Conservation (phyloP, 2,888 invertebrate genomes). For the Lamellibrachia columna region DNA sequence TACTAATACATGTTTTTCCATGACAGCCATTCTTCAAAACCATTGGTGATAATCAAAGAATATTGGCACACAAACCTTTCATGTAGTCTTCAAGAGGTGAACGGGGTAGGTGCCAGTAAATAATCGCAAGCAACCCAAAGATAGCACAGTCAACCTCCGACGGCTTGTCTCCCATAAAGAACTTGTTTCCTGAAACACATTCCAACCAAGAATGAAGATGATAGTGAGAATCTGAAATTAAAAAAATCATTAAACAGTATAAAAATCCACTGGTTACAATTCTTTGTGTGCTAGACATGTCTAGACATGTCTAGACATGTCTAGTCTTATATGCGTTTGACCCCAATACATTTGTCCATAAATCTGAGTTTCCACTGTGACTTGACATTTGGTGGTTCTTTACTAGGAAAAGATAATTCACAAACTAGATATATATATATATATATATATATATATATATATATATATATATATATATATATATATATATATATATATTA, state of each 20-base stretch:
- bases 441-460: too few relatives aligned
- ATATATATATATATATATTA: too few relatives aligned
- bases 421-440: neutral
- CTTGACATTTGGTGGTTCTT: too few relatives aligned
- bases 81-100: conserved; percentile 30
- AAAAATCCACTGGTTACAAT: neutral
- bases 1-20: too few relatives aligned
- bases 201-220: neutral
- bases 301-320: too few relatives aligned
- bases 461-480: too few relatives aligned
- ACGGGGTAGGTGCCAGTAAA: conserved; percentile 57
- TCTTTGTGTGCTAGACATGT: too few relatives aligned
- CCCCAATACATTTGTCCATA: too few relatives aligned
- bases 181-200: conserved; percentile 50
- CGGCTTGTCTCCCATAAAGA: conserved; percentile 57
- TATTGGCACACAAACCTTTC: neutral
- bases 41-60: neutral
- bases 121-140: conserved; percentile 63
- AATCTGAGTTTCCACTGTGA: too few relatives aligned
- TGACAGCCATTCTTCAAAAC: too few relatives aligned
- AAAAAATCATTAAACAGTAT: neutral
- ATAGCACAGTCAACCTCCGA: conserved; percentile 63
- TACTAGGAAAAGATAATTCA: neutral
- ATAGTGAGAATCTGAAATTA: neutral
- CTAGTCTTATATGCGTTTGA: too few relatives aligned